A percentile compares a stretch with the other conserved stretches of the same genome.
Conservation (phyloP, 2,797 vertebrate species). For the Phalanger gymnotis region DNA sequence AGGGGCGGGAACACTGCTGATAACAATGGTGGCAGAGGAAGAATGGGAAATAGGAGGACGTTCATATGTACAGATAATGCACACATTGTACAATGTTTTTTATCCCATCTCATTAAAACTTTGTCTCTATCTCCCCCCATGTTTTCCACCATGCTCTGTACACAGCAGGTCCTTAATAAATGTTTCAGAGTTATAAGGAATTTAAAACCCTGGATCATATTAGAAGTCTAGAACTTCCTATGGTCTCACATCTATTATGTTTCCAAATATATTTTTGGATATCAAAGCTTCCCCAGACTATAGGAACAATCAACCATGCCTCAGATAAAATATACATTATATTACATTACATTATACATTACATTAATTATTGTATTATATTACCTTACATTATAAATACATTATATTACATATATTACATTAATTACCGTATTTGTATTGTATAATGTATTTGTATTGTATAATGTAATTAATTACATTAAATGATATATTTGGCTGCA, state of each 20-base stretch:
- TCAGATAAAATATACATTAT: too few species aligned
- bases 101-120: background rate
- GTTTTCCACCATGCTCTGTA: background rate
- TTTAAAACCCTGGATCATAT: background rate
- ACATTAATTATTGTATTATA: too few species aligned
- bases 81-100: background rate
- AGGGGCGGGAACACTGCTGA: background rate
- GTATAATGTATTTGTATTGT: too few species aligned
- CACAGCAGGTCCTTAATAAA: background rate
- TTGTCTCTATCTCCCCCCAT: background rate
- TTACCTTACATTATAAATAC: too few species aligned
- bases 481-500: background rate
- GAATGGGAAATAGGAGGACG: background rate
- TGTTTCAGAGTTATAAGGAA: background rate
- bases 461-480: too few species aligned
- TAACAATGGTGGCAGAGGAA: background rate
- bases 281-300: background rate
- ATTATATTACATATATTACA: too few species aligned
- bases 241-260: background rate
- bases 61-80: background rate
- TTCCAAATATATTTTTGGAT: background rate
- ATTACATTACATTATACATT: too few species aligned
- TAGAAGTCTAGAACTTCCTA: background rate
- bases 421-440: too few species aligned
- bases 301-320: background rate